Evolutionary conservation across 2,888 invertebrate species (phyloP).

Genomic region (Drosophila mercatorum): DNA sequence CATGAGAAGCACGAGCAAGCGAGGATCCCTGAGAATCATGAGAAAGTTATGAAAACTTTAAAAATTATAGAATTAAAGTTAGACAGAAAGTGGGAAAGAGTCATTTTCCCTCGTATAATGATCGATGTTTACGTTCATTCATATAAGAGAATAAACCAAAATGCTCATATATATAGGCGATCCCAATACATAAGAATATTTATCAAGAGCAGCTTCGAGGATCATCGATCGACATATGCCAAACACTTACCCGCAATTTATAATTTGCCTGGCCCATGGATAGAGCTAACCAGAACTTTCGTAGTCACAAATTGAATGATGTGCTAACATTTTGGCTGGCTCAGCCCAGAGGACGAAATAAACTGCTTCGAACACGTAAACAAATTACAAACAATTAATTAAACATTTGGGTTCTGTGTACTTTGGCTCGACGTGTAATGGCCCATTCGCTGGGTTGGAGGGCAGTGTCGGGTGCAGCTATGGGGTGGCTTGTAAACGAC

Average conservation of each 20-base stretch:
- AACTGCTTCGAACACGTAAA: slow-evolving; percentile 71
- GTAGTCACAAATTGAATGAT: slow-evolving; percentile 24
- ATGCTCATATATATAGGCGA: too few species aligned
- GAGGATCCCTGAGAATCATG: background rate
- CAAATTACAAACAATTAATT: slow-evolving; percentile 77
- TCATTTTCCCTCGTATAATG: too few species aligned
- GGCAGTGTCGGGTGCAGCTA: slow-evolving; percentile 16
- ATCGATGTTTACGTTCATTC: too few species aligned
- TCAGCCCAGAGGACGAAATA: slow-evolving; percentile 39
- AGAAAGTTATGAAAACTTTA: background rate
- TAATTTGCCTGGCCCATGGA: slow-evolving; percentile 1
- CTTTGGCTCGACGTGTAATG: slow-evolving; percentile 39
- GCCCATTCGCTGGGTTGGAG: slow-evolving; percentile 52
- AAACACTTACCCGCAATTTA: slow-evolving; percentile 2
- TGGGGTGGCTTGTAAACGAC: slow-evolving; percentile 56
- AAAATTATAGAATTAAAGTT: background rate
- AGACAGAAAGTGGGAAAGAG: background rate
- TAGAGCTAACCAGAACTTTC: slow-evolving; percentile 14
- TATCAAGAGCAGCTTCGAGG: background rate
- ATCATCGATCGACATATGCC: background rate
- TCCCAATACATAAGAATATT: background rate
- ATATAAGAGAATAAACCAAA: too few species aligned
- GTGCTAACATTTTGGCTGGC: slow-evolving; percentile 18
- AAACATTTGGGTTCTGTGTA: slow-evolving; percentile 43
- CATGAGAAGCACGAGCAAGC: background rate